Percentiles rank a stretch among this genome's conserved stretches.
These are phyloP conservation scores for Fistularia tabacaria DNA, from an alignment of 2,797 vertebrate species.

Conservation along the genomic window DNA sequence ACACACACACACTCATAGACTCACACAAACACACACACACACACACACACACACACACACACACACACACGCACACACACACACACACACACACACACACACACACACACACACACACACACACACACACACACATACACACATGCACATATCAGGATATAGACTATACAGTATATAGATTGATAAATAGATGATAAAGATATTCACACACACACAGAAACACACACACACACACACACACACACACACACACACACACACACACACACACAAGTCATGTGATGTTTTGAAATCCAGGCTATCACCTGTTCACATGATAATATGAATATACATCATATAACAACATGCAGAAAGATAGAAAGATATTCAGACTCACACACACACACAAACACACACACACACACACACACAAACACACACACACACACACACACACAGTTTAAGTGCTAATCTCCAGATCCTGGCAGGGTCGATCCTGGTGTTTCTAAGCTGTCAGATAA, in stretches of 20 bases:
- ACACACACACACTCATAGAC: neutral
- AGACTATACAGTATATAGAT: neutral
- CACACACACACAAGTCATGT: neutral
- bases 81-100: neutral
- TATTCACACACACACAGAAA: neutral
- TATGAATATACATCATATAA: neutral
- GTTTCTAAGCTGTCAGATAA: too few relatives aligned
- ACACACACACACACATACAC: too few relatives aligned
- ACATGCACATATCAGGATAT: neutral
- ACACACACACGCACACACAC: neutral
- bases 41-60: too few relatives aligned
- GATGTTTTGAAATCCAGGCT: neutral
- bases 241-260: neutral
- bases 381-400: neutral
- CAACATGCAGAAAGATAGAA: conserved; percentile 8
- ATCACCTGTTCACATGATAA: neutral
- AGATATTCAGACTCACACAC: conserved; percentile 3
- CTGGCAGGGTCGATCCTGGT: too few relatives aligned
- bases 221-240: neutral
- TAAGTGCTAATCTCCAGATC: too few relatives aligned
- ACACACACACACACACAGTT: conserved; percentile 4
- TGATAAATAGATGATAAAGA: neutral
- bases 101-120: conserved; percentile 14
- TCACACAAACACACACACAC: neutral
- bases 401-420: conserved; percentile 4